These are phyloP conservation scores for Helleia helle DNA, from an alignment of 2,888 invertebrate species.

Conservation along the genomic window DNA sequence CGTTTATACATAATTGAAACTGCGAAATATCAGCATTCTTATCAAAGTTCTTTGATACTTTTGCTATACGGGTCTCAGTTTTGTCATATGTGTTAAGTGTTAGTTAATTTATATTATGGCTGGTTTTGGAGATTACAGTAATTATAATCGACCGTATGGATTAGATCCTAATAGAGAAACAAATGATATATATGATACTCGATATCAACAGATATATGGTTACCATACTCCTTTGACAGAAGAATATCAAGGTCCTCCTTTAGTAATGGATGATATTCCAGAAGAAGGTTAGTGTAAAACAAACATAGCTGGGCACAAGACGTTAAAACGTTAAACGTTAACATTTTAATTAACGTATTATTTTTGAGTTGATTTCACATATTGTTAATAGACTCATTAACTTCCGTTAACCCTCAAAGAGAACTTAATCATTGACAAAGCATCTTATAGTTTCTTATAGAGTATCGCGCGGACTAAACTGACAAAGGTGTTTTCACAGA, in stretches of 20 bases:
- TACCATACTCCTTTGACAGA: constrained; percentile 63
- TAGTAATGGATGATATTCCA: constrained; percentile 58
- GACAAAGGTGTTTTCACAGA: too few relatives aligned
- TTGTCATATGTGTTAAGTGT: constrained; percentile 12
- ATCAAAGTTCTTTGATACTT: too few relatives aligned
- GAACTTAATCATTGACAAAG: too few relatives aligned
- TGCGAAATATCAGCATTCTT: neutral
- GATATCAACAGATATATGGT: constrained; percentile 67
- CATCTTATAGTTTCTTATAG: too few relatives aligned
- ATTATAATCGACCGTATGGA: constrained; percentile 58
- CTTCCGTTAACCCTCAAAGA: too few relatives aligned
- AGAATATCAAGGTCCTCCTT: constrained; percentile 64
- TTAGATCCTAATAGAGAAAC: constrained; percentile 60
- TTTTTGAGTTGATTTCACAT: too few relatives aligned
- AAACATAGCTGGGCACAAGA: too few relatives aligned
- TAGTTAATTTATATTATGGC: constrained; percentile 45
- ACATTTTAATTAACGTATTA: too few relatives aligned
- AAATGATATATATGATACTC: constrained; percentile 61
- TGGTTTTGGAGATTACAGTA: constrained; percentile 60
- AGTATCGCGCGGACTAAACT: too few relatives aligned
- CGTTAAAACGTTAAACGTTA: too few relatives aligned
- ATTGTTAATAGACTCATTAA: too few relatives aligned
- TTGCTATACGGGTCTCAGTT: too few relatives aligned
- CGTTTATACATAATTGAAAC: neutral
- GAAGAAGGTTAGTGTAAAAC: constrained; percentile 58